These are phyloP conservation scores for Lasioglossum albipes DNA, from an alignment of 1,140 invertebrate species.

Conservation along the genomic window DNA sequence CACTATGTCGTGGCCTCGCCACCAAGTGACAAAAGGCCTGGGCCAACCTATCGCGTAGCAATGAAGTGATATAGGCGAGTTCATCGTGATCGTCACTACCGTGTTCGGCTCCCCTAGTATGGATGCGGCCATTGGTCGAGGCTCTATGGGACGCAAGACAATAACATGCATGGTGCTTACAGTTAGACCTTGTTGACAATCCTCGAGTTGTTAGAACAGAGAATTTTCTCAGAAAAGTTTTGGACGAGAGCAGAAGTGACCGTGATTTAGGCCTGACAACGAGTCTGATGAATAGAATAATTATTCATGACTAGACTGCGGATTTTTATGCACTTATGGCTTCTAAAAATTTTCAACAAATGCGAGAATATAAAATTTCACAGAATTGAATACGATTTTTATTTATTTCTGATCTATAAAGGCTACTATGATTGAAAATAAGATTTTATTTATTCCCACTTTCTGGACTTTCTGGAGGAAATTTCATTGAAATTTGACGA, in stretches of 20 bases:
- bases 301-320: too few species aligned
- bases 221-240: neutral
- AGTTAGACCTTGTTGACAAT: neutral
- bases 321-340: neutral
- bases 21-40: slow-evolving; percentile 91
- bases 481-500: too few species aligned
- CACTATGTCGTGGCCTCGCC: slow-evolving; percentile 87
- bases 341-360: too few species aligned
- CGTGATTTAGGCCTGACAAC: too few species aligned
- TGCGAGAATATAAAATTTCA: too few species aligned
- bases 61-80: slow-evolving; percentile 85
- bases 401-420: too few species aligned
- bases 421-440: too few species aligned
- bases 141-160: slow-evolving; percentile 72
- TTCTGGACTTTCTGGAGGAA: too few species aligned
- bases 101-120: slow-evolving; percentile 82
- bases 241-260: too few species aligned
- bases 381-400: too few species aligned
- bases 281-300: too few species aligned
- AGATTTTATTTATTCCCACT: too few species aligned
- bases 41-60: slow-evolving; percentile 93
- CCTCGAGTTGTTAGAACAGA: neutral
- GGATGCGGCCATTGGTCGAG: slow-evolving; percentile 75
- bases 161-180: slow-evolving; percentile 42
- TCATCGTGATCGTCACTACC: slow-evolving; percentile 85